phyloP scores from a whole-genome alignment of 2,888 invertebrate species.

The Cloeon dipterum region DNA sequence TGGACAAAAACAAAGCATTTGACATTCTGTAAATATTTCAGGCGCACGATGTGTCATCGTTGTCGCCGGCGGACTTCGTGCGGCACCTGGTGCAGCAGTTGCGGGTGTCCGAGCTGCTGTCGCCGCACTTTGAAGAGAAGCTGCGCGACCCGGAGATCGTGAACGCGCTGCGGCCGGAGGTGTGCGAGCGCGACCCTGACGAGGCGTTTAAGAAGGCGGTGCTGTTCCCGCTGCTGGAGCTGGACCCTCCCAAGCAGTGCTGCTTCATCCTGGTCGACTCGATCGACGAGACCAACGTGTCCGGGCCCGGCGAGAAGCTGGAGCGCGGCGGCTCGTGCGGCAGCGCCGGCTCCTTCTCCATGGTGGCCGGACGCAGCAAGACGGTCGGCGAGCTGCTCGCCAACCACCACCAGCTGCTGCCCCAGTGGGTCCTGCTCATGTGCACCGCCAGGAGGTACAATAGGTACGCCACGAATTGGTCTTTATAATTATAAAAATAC shows the following conservation, averaged over 20 bases:
- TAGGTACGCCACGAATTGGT: too few relatives aligned
- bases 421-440: slow-evolving; percentile 78
- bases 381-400: slow-evolving; percentile 67
- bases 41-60: slow-evolving; percentile 64
- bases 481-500: too few relatives aligned
- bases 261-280: slow-evolving; percentile 77
- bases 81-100: slow-evolving; percentile 67
- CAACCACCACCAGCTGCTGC: slow-evolving; percentile 73
- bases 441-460: slow-evolving; percentile 42
- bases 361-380: slow-evolving; percentile 18
- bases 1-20: too few relatives aligned
- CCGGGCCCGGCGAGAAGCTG: not conserved
- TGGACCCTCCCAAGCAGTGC: slow-evolving; percentile 59
- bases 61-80: slow-evolving; percentile 68
- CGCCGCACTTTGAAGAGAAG: slow-evolving; percentile 57
- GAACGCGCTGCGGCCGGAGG: slow-evolving; percentile 53
- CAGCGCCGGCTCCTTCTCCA: slow-evolving; percentile 6
- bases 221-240: slow-evolving; percentile 63
- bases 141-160: slow-evolving; percentile 61
- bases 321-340: slow-evolving; percentile 3
- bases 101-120: slow-evolving; percentile 17
- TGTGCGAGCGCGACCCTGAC: slow-evolving; percentile 70
- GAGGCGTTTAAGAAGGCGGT: slow-evolving; percentile 77
- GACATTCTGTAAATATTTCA: too few relatives aligned
- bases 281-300: slow-evolving; percentile 48